Evolutionary conservation across 2,113 vertebrate genomes (phyloP).

Genomic region (Chelonoidis abingdonii): DNA sequence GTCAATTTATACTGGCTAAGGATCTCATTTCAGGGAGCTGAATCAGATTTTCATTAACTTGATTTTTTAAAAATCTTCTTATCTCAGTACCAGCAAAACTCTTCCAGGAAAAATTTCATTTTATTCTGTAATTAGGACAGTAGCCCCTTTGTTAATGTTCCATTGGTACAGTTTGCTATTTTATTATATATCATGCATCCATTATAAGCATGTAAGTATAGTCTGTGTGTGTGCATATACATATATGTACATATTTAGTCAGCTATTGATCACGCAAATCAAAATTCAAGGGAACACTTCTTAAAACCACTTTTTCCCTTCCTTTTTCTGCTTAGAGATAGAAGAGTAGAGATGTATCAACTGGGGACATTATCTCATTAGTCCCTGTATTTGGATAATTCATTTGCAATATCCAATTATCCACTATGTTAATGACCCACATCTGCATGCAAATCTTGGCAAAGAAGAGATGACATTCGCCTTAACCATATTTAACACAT

Average conservation of each 20-base stretch:
- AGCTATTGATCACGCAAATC: neutral
- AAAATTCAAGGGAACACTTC: neutral
- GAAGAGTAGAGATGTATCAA: conserved; percentile 24
- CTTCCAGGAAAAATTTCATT: neutral
- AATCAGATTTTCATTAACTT: neutral
- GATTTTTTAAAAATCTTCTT: conserved; percentile 7
- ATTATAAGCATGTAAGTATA: neutral
- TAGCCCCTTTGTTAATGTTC: neutral
- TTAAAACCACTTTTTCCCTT: neutral
- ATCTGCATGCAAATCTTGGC: conserved; percentile 72
- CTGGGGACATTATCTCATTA: conserved; percentile 62
- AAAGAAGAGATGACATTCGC: conserved; percentile 55
- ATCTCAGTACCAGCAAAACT: neutral
- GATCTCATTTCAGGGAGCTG: neutral
- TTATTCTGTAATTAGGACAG: neutral
- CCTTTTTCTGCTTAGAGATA: neutral
- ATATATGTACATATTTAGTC: neutral
- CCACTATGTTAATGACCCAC: conserved; percentile 73
- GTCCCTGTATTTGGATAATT: conserved; percentile 65
- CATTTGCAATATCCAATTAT: conserved; percentile 76
- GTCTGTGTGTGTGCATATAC: neutral
- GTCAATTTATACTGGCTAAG: neutral
- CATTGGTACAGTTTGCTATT: neutral
- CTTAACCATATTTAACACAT: conserved; percentile 17
- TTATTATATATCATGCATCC: neutral